Conservation (phyloP, 2,797 vertebrate species). For the Chelon labrosus region DNA sequence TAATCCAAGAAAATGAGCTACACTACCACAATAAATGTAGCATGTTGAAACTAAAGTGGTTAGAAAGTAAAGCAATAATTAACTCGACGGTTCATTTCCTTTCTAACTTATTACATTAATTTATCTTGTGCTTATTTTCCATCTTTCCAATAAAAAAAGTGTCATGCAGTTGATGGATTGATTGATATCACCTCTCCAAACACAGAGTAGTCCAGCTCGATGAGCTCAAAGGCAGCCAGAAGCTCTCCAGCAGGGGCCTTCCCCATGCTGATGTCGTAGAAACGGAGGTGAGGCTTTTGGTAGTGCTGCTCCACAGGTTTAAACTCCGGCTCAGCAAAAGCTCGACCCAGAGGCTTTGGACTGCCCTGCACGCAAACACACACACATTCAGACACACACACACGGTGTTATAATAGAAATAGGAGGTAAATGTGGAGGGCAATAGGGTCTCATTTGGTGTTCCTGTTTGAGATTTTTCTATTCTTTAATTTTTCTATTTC, state of each 20-base stretch:
- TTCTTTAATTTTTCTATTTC: too few species aligned
- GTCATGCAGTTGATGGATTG: neutral
- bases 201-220: slow-evolving; percentile 91
- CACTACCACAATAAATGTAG: too few species aligned
- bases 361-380: slow-evolving; percentile 77
- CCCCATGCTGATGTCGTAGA: slow-evolving; percentile 91
- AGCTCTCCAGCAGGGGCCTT: slow-evolving; percentile 88
- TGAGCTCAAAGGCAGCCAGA: slow-evolving; percentile 92
- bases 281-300: slow-evolving; percentile 86
- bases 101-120: too few species aligned
- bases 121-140: too few species aligned
- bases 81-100: too few species aligned
- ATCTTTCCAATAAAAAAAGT: too few species aligned
- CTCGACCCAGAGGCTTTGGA: slow-evolving; percentile 87
- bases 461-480: too few species aligned
- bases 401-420: neutral
- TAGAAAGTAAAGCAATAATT: too few species aligned
- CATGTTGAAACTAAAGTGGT: too few species aligned
- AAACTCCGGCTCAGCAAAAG: slow-evolving; percentile 89
- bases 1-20: too few species aligned
- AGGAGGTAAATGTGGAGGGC: neutral
- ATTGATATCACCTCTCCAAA: slow-evolving; percentile 88
- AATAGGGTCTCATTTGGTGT: too few species aligned
- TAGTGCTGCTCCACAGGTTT: slow-evolving; percentile 90
- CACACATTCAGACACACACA: neutral